These are phyloP conservation scores for Sphaeridia pumilis DNA, from an alignment of 2,888 invertebrate species.

Conservation along the genomic window DNA sequence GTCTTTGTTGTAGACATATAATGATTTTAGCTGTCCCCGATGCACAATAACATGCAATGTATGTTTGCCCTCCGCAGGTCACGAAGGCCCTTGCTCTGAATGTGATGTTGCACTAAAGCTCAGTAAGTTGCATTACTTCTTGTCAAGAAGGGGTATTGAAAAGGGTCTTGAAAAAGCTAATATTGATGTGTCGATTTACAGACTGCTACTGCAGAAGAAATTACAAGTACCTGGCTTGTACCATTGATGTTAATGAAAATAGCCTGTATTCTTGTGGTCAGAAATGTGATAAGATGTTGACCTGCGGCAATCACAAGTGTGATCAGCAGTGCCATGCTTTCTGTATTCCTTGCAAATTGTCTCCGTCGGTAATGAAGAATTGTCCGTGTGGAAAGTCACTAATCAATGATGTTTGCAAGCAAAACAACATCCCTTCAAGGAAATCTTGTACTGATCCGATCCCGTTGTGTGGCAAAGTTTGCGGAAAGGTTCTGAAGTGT, in stretches of 20 bases:
- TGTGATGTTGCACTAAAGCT: conserved; percentile 58
- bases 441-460: conserved; percentile 66
- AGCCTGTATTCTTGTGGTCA: conserved; percentile 51
- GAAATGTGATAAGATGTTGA: conserved; percentile 41
- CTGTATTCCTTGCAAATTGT: conserved; percentile 54
- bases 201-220: conserved; percentile 60
- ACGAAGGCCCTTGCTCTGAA: conserved; percentile 60
- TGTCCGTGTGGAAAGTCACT: conserved; percentile 67
- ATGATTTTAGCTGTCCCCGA: too few species aligned
- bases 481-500: conserved; percentile 53
- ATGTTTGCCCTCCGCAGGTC: conserved; percentile 39
- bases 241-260: conserved; percentile 44
- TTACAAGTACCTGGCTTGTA: conserved; percentile 52
- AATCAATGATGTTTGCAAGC: conserved; percentile 42
- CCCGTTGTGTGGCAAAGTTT: conserved; percentile 61
- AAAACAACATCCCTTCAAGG: conserved; percentile 41
- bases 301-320: conserved; percentile 53
- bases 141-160: too few species aligned
- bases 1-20: too few species aligned
- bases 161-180: too few species aligned
- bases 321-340: conserved; percentile 53
- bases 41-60: background rate
- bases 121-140: too few species aligned
- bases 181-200: conserved; percentile 37
- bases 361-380: conserved; percentile 50